A percentile compares a stretch with the other conserved stretches of the same genome.
These are phyloP conservation scores for Drosophila aldrichi DNA, from an alignment of 2,888 invertebrate species.

Conservation along the genomic window DNA sequence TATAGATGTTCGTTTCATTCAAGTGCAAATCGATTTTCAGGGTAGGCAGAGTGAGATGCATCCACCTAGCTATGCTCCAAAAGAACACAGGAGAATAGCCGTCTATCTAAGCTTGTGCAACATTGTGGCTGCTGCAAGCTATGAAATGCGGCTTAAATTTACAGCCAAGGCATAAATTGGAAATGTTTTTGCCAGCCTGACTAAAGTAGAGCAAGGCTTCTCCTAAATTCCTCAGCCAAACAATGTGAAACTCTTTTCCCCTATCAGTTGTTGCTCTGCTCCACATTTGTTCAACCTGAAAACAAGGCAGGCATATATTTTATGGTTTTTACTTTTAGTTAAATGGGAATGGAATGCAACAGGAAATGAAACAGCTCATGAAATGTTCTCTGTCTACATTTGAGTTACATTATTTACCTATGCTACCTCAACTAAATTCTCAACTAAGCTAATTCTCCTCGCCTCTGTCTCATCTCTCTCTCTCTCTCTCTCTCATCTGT, in stretches of 20 bases:
- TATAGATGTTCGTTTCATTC: not conserved
- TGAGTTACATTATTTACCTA: not conserved
- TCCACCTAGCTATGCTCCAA: conserved; percentile 6
- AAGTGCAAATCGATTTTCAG: conserved; percentile 19
- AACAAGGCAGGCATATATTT: not conserved
- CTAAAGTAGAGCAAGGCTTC: not conserved
- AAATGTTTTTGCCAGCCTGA: conserved; percentile 8
- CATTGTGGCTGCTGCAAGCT: conserved; percentile 30
- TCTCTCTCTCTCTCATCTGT: too few relatives aligned
- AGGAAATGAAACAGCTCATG: too few relatives aligned
- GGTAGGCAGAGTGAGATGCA: not conserved
- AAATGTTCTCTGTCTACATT: not conserved
- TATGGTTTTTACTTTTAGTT: not conserved
- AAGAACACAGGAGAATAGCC: conserved; percentile 1
- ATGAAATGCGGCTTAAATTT: conserved; percentile 32
- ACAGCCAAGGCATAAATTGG: conserved; percentile 39
- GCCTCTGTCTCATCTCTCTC: too few relatives aligned
- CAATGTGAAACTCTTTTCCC: not conserved
- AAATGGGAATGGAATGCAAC: not conserved
- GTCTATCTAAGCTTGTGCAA: conserved; percentile 28
- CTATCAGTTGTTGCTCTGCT: not conserved
- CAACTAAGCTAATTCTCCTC: not conserved
- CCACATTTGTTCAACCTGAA: not conserved
- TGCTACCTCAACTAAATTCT: not conserved
- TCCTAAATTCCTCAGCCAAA: not conserved